Percentiles rank a stretch among this genome's conserved stretches.
phyloP scores from a whole-genome alignment of 2,113 vertebrate genomes.

The Peucedramus taeniatus region DNA sequence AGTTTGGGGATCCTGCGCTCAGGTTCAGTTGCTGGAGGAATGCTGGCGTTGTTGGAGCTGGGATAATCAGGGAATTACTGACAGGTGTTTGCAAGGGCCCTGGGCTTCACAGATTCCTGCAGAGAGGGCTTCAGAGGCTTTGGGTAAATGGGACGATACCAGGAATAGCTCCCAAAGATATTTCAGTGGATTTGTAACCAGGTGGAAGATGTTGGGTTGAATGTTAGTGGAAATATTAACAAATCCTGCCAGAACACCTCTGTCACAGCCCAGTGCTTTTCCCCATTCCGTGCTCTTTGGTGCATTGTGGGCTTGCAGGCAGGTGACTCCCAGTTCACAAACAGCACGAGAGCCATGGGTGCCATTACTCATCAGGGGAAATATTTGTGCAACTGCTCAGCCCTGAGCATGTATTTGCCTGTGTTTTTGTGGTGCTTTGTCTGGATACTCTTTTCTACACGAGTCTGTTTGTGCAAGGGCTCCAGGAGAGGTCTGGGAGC shows the following conservation, averaged over 20 bases:
- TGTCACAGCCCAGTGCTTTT: not conserved
- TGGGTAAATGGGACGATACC: not conserved
- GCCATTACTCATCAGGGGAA: conserved; percentile 16
- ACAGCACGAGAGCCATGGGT: not conserved
- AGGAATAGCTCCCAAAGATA: not conserved
- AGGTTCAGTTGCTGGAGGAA: not conserved
- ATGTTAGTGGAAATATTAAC: not conserved
- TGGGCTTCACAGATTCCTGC: not conserved
- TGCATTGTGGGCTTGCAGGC: not conserved
- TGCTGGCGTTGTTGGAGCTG: accelerated
- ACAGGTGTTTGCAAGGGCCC: not conserved
- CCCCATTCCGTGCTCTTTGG: not conserved
- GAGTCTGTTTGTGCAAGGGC: not conserved
- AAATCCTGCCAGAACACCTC: not conserved
- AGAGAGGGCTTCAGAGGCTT: not conserved
- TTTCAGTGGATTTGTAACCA: not conserved
- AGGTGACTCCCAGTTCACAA: not conserved
- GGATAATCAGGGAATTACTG: not conserved
- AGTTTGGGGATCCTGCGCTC: not conserved
- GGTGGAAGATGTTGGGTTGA: not conserved
- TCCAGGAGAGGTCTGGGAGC: not conserved
- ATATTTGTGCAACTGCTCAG: not conserved
- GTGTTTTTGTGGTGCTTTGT: not conserved
- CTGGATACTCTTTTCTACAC: not conserved
- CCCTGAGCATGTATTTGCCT: conserved; percentile 20